Percentiles rank a stretch among this genome's conserved stretches.
phyloP scores from a whole-genome alignment of 2,888 invertebrate genomes.

The Lochmaea crataegi region DNA sequence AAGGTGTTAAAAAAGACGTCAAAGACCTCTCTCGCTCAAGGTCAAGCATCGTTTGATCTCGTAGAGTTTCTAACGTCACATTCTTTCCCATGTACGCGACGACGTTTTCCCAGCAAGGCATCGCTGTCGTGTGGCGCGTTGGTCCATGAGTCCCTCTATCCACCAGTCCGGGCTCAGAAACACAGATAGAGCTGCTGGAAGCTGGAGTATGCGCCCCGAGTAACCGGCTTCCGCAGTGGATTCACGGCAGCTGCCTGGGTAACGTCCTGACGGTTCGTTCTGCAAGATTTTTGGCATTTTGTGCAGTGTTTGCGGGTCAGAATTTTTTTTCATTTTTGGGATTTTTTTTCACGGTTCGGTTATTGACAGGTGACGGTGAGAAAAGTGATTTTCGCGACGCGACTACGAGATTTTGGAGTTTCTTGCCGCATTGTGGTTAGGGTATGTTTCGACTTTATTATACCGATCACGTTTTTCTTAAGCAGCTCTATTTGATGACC shows the following conservation, averaged over 20 bases:
- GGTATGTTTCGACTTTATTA: conserved; percentile 13
- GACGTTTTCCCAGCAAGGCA: conserved; percentile 17
- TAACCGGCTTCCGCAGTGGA: conserved; percentile 62
- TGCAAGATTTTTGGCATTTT: conserved; percentile 49
- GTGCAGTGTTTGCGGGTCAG: conserved; percentile 39
- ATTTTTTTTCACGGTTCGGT: conserved; percentile 1
- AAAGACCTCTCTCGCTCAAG: conserved; percentile 23
- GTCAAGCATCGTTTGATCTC: conserved; percentile 31
- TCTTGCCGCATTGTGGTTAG: conserved; percentile 8
- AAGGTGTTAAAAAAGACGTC: conserved; percentile 21
- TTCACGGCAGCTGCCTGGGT: conserved; percentile 62
- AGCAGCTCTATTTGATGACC: not conserved
- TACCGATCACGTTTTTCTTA: conserved; percentile 9
- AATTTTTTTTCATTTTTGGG: conserved; percentile 18
- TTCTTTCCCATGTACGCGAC: conserved; percentile 3
- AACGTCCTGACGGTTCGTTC: conserved; percentile 52
- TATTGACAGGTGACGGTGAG: not conserved
- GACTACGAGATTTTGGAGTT: not conserved
- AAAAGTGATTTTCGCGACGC: conserved; percentile 8
- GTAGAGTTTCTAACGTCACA: conserved; percentile 18
- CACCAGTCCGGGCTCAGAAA: conserved; percentile 55
- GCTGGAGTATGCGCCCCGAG: conserved; percentile 61
- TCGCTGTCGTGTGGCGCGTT: conserved; percentile 24
- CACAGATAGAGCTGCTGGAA: conserved; percentile 60
- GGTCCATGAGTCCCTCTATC: conserved; percentile 19